Evolutionary conservation across 2,113 vertebrate genomes (phyloP).

Genomic region (Sitta europaea): DNA sequence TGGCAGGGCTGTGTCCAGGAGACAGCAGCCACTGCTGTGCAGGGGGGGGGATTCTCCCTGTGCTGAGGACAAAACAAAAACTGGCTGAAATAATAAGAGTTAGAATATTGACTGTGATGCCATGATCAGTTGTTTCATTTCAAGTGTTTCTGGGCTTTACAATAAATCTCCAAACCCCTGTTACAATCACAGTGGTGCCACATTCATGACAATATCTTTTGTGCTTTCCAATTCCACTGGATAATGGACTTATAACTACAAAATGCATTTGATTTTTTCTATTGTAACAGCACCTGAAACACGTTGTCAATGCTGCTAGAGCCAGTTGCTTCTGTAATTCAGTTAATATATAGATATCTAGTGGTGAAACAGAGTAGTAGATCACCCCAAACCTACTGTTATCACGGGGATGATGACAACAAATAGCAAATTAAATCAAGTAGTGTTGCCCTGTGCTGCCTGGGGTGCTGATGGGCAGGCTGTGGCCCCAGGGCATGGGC

Average conservation of each 20-base stretch:
- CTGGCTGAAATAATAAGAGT: not conserved
- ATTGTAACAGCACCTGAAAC: not conserved
- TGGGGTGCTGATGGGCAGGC: too few relatives aligned
- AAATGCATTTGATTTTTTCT: not conserved
- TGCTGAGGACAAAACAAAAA: not conserved
- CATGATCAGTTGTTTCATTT: not conserved
- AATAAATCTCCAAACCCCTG: not conserved
- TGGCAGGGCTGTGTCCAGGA: not conserved
- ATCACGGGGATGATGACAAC: not conserved
- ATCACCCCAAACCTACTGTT: not conserved
- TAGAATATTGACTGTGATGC: not conserved
- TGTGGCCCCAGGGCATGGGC: not conserved
- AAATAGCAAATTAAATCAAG: not conserved
- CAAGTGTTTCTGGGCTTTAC: not conserved
- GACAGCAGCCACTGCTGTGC: not conserved
- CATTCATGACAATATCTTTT: not conserved
- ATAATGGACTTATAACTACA: not conserved
- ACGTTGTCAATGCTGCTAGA: not conserved
- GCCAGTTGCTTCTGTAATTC: not conserved
- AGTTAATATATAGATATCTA: not conserved
- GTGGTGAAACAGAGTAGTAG: not conserved
- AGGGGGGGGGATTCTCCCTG: not conserved
- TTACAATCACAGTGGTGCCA: not conserved
- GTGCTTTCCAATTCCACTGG: not conserved
- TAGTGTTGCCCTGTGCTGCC: not conserved